Evolutionary conservation across 2,888 invertebrate species (phyloP), one percentile per base, ranked within the genome.

Genomic region (Aphidius colemani): DNA sequence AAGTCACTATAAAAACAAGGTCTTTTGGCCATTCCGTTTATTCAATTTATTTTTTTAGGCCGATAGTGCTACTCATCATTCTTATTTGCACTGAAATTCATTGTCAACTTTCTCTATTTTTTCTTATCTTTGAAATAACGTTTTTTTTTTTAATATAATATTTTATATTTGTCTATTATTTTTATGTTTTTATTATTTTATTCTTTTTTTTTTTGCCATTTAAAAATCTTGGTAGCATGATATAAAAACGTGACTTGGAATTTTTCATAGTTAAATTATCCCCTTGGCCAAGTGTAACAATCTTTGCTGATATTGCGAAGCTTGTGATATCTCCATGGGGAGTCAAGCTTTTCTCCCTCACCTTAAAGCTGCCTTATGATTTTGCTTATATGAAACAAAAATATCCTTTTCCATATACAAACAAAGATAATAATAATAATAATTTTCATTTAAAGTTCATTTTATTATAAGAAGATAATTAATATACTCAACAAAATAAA

Each of bases 241-340:
- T 46, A 30, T n/a, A 46, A 46, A 46, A 57, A 57, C 57, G 57
- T 57, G 57, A 57, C 57, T 57, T n/a, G 46, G 57, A 57, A 57
- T 46, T 57, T 45, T 57, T 45, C 57, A 78, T 75, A 76, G 73
- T 74, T 75, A 76, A 78, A 78, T 78, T 77, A 78, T 78, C 74
- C 76, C 62, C 67, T 11, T 63, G 63, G 65, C 63, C 60, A 67
- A 58, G 61, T 49, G 59, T 30, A 57, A 46, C 58, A 55, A 43
- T 39, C 55, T 59, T 60, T 63, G 58, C 48, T 64, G 71, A 74
- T 73, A 74, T 72, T 69, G 69, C 68, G 61, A 68, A 71, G 74
- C 73, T 69, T 72, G 72, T 71, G 75, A 75, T 75, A 75, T 73
- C 71, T 70, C 72, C 69, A 71, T 74, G 72, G 30, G 30, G 30